These are phyloP conservation scores for Xiphophorus birchmanni DNA, from an alignment of 2,797 vertebrate genomes.

Conservation along the genomic window DNA sequence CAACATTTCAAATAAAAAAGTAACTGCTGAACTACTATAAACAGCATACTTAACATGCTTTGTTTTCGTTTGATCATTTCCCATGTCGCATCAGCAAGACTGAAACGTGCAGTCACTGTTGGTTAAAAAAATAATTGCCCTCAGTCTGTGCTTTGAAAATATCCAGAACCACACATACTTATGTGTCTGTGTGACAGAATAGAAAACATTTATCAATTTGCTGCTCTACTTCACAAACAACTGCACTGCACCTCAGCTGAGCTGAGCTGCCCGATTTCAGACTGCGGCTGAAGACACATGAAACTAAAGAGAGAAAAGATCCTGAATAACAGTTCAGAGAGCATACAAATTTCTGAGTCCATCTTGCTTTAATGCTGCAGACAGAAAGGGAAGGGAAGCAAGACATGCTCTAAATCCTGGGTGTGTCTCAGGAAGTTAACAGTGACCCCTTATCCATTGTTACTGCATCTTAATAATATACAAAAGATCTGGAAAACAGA, in stretches of 20 bases:
- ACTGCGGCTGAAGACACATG: slow-evolving; percentile 22
- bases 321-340: slow-evolving; percentile 17
- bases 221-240: slow-evolving; percentile 51
- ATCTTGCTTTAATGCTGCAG: slow-evolving; percentile 23
- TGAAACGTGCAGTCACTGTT: neutral
- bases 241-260: slow-evolving; percentile 25
- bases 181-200: neutral
- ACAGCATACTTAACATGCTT: neutral
- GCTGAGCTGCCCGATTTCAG: slow-evolving; percentile 15
- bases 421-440: slow-evolving; percentile 47
- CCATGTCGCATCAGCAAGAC: neutral
- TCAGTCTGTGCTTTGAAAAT: neutral
- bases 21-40: neutral
- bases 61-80: slow-evolving; percentile 13
- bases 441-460: slow-evolving; percentile 61
- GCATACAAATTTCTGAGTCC: slow-evolving; percentile 16
- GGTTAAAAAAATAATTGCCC: slow-evolving; percentile 5
- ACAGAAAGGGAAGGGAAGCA: slow-evolving; percentile 48
- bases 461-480: slow-evolving; percentile 40
- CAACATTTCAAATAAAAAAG: neutral
- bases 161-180: neutral
- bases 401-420: slow-evolving; percentile 55
- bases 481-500: slow-evolving; percentile 13
- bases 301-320: slow-evolving; percentile 34
- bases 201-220: neutral